phyloP scores from a whole-genome alignment of 2,888 invertebrate species.

The Cephus runcator region DNA sequence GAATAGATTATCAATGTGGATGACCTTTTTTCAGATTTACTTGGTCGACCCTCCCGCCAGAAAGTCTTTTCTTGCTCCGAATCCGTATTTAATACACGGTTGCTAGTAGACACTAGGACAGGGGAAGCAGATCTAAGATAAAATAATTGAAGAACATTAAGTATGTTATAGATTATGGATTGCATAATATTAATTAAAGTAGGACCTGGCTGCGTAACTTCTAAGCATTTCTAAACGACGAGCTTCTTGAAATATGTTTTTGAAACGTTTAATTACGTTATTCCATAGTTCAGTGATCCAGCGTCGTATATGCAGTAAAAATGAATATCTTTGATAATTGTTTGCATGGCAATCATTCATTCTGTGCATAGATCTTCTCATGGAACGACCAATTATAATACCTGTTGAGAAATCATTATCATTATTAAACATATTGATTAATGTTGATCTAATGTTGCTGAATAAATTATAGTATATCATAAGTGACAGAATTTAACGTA shows the following conservation, averaged over 20 bases:
- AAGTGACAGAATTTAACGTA: background rate
- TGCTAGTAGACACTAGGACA: background rate
- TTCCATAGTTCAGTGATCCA: slow-evolving; percentile 37
- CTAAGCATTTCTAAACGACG: slow-evolving; percentile 7
- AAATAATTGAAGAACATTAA: background rate
- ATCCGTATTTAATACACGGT: slow-evolving; percentile 10
- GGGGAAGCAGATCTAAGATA: background rate
- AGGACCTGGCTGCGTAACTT: slow-evolving; percentile 19
- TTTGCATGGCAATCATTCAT: background rate
- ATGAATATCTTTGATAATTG: background rate
- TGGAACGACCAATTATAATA: background rate
- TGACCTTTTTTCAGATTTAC: slow-evolving; percentile 8
- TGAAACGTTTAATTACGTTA: slow-evolving; percentile 27
- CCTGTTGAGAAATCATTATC: background rate
- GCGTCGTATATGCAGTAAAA: slow-evolving; percentile 19
- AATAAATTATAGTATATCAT: background rate
- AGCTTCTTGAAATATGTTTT: slow-evolving; percentile 23
- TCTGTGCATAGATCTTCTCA: background rate
- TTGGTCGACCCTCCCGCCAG: slow-evolving; percentile 28
- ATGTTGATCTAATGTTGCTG: background rate
- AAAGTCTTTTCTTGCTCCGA: slow-evolving; percentile 29
- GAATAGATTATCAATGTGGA: background rate
- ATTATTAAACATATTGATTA: background rate
- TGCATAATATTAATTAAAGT: background rate
- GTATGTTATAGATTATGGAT: background rate